These are phyloP conservation scores for Megalonaias nervosa DNA, from an alignment of 1,140 invertebrate species.

Conservation along the genomic window DNA sequence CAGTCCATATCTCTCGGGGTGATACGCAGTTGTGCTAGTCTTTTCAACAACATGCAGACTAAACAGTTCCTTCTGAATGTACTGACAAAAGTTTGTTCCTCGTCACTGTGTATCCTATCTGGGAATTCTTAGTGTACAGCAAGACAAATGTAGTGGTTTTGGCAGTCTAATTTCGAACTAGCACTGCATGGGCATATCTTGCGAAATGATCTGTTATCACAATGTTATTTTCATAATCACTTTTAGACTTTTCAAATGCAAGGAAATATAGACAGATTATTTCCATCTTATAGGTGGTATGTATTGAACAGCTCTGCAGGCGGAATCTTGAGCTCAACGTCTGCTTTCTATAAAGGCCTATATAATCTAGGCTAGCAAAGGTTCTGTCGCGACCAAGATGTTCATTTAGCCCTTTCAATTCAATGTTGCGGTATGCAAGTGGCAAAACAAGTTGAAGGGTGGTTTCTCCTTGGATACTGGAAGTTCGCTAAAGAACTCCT, in stretches of 20 bases:
- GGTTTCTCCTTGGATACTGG: not conserved
- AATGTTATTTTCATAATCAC: constrained; percentile 41
- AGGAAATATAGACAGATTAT: constrained; percentile 35
- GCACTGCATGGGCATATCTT: constrained; percentile 37
- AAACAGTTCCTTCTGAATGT: not conserved
- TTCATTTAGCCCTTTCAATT: constrained; percentile 27
- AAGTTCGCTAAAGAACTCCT: constrained; percentile 22
- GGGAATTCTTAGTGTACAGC: not conserved
- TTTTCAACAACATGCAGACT: not conserved
- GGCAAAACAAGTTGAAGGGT: constrained; percentile 19
- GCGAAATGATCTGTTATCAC: constrained; percentile 45
- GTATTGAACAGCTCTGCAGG: constrained; percentile 3
- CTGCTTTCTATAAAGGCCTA: constrained; percentile 19
- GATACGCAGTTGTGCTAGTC: constrained; percentile 9
- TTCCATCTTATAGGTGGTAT: constrained; percentile 17
- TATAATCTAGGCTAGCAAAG: constrained; percentile 10
- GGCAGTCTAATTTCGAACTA: constrained; percentile 19
- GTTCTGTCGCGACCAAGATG: constrained; percentile 11
- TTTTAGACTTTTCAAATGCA: constrained; percentile 18
- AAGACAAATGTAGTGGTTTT: constrained; percentile 4
- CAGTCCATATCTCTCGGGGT: not conserved
- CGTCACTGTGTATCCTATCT: constrained; percentile 8
- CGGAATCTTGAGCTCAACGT: constrained; percentile 5
- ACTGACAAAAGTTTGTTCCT: not conserved
- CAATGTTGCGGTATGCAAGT: not conserved